Evolutionary conservation across 2,113 vertebrate genomes (phyloP).

Genomic region (Marmota flaviventris): DNA sequence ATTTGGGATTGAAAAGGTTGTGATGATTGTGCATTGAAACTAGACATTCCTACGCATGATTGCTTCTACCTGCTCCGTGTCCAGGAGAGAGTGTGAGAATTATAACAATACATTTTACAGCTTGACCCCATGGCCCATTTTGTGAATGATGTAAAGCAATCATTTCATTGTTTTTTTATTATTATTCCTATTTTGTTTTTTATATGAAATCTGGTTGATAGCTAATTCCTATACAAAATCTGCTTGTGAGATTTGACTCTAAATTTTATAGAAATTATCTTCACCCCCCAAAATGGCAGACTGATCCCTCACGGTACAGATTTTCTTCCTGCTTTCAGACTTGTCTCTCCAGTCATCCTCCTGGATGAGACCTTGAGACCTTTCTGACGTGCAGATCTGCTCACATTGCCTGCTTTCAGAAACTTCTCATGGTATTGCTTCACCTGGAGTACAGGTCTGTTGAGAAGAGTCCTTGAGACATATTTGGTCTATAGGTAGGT

Average conservation of each 20-base stretch:
- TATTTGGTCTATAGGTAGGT: neutral
- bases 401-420: neutral
- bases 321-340: neutral
- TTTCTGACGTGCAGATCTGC: neutral
- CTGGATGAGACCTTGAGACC: neutral
- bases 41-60: no score
- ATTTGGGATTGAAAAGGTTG: no score
- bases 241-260: neutral
- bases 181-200: neutral
- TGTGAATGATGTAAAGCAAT: neutral
- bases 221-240: neutral
- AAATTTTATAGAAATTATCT: constrained; percentile 2
- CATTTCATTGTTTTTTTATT: neutral
- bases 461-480: neutral
- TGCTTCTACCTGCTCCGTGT: neutral
- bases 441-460: neutral
- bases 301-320: neutral
- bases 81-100: neutral
- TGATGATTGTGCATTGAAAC: neutral
- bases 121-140: neutral
- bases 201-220: neutral
- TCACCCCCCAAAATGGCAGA: neutral
- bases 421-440: neutral
- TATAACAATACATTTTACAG: neutral
- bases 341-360: neutral